phyloP scores from a whole-genome alignment of 2,797 vertebrate species.

The Melanitta fusca region DNA sequence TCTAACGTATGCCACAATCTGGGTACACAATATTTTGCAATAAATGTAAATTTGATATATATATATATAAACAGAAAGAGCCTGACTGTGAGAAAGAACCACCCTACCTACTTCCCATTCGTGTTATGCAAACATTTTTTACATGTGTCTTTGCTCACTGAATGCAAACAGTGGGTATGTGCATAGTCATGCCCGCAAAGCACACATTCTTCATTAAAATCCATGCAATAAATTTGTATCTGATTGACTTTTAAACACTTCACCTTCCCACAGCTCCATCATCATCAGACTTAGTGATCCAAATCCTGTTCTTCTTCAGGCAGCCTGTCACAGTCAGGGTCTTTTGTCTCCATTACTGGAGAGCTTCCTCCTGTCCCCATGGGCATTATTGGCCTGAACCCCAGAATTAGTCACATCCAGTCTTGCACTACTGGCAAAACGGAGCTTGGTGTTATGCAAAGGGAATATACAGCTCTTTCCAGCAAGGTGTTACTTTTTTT shows the following conservation, averaged over 20 bases:
- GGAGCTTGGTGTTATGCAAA: background rate
- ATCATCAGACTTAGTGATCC: slow-evolving; percentile 1
- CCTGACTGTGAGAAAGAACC: slow-evolving; percentile 26
- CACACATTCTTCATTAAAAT: slow-evolving; percentile 54
- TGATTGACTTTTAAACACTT: slow-evolving; percentile 65
- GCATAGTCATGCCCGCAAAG: slow-evolving; percentile 43
- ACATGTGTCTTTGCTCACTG: slow-evolving; percentile 59
- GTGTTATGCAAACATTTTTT: slow-evolving; percentile 68
- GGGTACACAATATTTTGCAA: slow-evolving; percentile 54
- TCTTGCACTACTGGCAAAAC: background rate
- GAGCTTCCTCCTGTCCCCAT: background rate
- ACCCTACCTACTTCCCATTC: slow-evolving; percentile 60
- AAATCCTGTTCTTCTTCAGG: background rate
- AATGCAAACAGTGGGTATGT: slow-evolving; percentile 56
- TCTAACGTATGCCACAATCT: background rate
- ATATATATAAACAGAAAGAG: slow-evolving; percentile 38
- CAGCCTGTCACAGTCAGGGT: background rate
- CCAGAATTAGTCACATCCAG: background rate
- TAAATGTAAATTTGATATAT: slow-evolving; percentile 36
- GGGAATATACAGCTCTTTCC: background rate
- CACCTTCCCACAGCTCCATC: slow-evolving; percentile 47
- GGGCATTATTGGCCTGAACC: background rate
- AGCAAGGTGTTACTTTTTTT: background rate
- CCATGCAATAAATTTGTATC: slow-evolving; percentile 54
- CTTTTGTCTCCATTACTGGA: background rate